Percentiles rank a stretch among this genome's conserved stretches.
These are phyloP conservation scores for Caenorhabditis uteleia DNA, from an alignment of 2,888 invertebrate species.

Conservation along the genomic window DNA sequence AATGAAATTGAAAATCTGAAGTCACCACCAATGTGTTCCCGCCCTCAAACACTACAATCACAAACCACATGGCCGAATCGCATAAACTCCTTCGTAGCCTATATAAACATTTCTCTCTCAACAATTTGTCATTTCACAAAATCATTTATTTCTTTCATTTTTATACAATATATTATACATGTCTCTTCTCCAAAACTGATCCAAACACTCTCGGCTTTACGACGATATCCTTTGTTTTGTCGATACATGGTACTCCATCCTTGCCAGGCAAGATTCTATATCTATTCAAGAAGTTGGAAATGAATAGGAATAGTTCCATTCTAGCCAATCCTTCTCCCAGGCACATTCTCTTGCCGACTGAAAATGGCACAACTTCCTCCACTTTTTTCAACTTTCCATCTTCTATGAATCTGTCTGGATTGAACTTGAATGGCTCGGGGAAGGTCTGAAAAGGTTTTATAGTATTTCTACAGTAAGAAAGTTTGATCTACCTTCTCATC, in stretches of 20 bases:
- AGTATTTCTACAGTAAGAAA: too few species aligned
- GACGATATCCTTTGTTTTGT: neutral
- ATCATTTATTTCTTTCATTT: too few species aligned
- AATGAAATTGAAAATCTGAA: too few species aligned
- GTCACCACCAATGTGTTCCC: too few species aligned
- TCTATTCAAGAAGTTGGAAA: slow-evolving; percentile 40
- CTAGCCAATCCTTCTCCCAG: slow-evolving; percentile 44
- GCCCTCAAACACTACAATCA: too few species aligned
- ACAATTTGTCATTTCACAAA: too few species aligned
- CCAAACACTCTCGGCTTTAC: neutral
- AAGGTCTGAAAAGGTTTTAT: too few species aligned
- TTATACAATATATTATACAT: too few species aligned
- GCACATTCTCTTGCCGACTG: slow-evolving; percentile 40
- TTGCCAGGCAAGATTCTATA: slow-evolving; percentile 22
- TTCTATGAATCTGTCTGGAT: slow-evolving; percentile 41
- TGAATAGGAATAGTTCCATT: slow-evolving; percentile 45
- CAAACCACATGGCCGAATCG: too few species aligned
- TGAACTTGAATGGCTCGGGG: slow-evolving; percentile 24
- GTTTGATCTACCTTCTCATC: slow-evolving; percentile 30
- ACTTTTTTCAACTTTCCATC: slow-evolving; percentile 50
- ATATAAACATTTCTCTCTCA: too few species aligned
- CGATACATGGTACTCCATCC: neutral
- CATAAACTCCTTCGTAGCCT: too few species aligned
- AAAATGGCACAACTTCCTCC: slow-evolving; percentile 40
- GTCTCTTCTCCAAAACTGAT: neutral